Percentiles rank a stretch among this genome's conserved stretches.
Evolutionary conservation across 2,888 invertebrate species (phyloP).

Genomic region (Eucriotettix oculatus): DNA sequence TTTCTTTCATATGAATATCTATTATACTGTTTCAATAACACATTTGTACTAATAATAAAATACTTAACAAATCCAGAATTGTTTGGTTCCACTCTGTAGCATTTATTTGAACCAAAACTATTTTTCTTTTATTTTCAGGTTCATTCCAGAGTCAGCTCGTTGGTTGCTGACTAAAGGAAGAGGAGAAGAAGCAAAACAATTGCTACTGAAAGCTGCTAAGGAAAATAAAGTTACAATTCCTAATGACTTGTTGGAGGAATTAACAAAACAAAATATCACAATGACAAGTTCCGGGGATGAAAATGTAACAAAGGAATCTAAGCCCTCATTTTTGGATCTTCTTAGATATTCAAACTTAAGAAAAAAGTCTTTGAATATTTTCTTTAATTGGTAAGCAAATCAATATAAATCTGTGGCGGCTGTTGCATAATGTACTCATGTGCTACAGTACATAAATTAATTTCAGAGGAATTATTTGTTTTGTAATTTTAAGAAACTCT

Average conservation of each 20-base stretch:
- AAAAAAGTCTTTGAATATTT: constrained; percentile 46
- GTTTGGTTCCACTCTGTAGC: no score
- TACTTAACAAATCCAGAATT: no score
- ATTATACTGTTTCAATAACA: no score
- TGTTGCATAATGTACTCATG: not conserved
- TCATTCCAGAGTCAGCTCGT: constrained; percentile 55
- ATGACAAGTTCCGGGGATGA: not conserved
- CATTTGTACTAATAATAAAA: no score
- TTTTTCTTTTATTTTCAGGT: constrained; percentile 22
- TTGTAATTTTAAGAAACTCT: no score
- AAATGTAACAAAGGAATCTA: constrained; percentile 11
- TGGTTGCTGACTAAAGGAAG: constrained; percentile 51
- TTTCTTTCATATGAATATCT: no score
- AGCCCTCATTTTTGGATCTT: constrained; percentile 38
- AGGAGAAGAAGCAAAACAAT: constrained; percentile 38
- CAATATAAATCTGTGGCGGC: not conserved
- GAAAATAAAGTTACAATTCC: constrained; percentile 43
- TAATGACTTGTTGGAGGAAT: constrained; percentile 28
- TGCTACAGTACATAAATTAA: not conserved
- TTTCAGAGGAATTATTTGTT: no score
- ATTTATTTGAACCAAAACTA: no score
- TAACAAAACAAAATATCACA: not conserved
- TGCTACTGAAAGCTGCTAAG: constrained; percentile 43
- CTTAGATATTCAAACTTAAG: constrained; percentile 41
- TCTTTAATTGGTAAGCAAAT: constrained; percentile 49